Evolutionary conservation across 2,113 vertebrate species (phyloP), one percentile per base, ranked within the genome.

Genomic region (Phylloscopus trochilus): DNA sequence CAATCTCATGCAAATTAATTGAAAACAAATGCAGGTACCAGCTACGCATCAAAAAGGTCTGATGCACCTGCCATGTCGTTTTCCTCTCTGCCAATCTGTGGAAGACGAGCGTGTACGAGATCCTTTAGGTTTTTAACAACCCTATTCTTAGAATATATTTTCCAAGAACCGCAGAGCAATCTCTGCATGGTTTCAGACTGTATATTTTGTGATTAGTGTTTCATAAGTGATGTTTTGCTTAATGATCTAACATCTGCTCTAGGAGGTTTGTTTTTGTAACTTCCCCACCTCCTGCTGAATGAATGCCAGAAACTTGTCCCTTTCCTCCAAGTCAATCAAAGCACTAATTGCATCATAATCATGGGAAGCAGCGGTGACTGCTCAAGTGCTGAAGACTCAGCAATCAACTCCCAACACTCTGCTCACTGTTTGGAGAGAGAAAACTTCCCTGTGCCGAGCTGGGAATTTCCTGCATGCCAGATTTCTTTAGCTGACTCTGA

Each of bases 171-270:
- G 46, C 91, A 55, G 74, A 72, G 93, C 60, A 49, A 78, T 90
- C 84, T 84, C 64, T 68, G 90, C 81, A 47, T 8, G 2, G 80
- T 94, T 92, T 93, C 92, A 96, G 95, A 86, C 95, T 95, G 95
- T 94, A 76, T 92, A 94, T 94, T 97, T 96, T 96, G 95, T 97
- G 96, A 97, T 97, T 94, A 96, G 96, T 63, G 82, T 83, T 97
- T 96, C 27, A 3, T 95, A 94, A 89, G 89, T 78, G 93, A 95
- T 97, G 95, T 96, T 97, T 97, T 95, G 92, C 96, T 92, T 96
- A 97, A 97, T 96, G 95, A 96, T 95, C 96, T 93, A 92, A 96
- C 97, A 97, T 96, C 97, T 97, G 96, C 92, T 97, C 90, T 69
- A 94, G 96, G 96, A 93, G 92, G 96, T 97, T 96, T 97, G 96